Conservation (phyloP, 2,888 invertebrate genomes). For the Antheraea assamensis region DNA sequence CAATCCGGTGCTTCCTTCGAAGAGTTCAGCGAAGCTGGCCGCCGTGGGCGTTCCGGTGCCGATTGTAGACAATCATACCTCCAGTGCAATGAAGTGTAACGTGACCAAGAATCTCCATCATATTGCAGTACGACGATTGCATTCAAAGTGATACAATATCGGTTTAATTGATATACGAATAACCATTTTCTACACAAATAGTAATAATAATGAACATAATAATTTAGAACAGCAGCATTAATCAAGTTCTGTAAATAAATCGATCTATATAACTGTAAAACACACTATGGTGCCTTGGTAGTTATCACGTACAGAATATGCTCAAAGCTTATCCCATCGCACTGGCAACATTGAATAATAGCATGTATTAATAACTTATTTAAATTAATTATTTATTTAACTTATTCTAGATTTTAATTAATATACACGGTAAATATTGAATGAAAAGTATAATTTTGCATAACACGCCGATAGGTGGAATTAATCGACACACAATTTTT, state of each 20-base stretch:
- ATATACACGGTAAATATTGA: constrained; percentile 50
- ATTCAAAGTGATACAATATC: constrained; percentile 37
- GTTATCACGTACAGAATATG: constrained; percentile 26
- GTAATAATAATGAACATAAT: background rate
- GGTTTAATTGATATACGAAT: background rate
- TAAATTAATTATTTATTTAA: constrained; percentile 80
- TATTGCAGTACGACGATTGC: constrained; percentile 34
- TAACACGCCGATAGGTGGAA: background rate
- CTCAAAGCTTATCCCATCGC: constrained; percentile 57
- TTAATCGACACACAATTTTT: background rate
- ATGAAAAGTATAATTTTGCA: constrained; percentile 35
- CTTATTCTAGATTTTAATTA: constrained; percentile 76
- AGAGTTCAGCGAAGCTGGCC: constrained; percentile 91
- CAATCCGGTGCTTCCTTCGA: constrained; percentile 89
- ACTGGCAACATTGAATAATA: constrained; percentile 52
- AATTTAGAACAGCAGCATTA: background rate
- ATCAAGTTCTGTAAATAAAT: constrained; percentile 6
- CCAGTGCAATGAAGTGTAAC: constrained; percentile 94
- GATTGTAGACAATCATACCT: constrained; percentile 93
- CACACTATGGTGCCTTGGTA: background rate
- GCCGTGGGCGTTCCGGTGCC: constrained; percentile 92
- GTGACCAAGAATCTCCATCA: constrained; percentile 34
- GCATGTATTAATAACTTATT: constrained; percentile 74
- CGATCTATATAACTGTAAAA: background rate
- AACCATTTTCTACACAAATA: background rate